Evolutionary conservation across 2,888 invertebrate genomes (phyloP), one percentile per base, ranked within the genome.

Genomic region (Stenurella melanura): DNA sequence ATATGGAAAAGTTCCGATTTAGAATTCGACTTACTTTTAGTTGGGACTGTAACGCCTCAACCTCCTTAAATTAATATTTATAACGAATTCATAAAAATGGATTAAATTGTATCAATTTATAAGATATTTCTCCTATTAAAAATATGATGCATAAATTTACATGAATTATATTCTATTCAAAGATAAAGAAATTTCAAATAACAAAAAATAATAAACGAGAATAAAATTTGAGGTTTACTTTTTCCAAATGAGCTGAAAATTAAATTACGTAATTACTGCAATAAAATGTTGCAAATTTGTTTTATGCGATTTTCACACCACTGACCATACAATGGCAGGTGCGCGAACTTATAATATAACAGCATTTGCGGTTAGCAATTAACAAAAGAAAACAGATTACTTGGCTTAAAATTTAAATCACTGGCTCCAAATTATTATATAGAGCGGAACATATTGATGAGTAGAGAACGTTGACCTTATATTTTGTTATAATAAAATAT

Each of bases 361-460:
- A 42, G 12, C 15, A 4, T 50, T 50, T 50, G 50, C 15, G 50
- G 50, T 50, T 50, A 50, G 50, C 15, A 50, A 50, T 50, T 15
- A n/a, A 50, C 50, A 15, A 50, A 50, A 15, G 50, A 50, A 50
- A 50, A 50, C 50, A n/a, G n/a, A 50, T 50, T 50, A 50, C 50
- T n/a, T 50, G n/a, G 50, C n/a, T n/a, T n/a, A 15, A n/a, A 50
- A 50, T 50, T 50, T 50, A 50, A 50, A 50, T 50, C n/a, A 50
- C 15, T 15, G 15, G 50, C 15, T 50, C n/a, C 50, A 15, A 50
- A 50, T 50, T n/a, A 50, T n/a, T n/a, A 50, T 50, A 15, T 50
- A 50, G 50, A 50, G 50, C 50, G 50, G 50, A 50, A 50, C 50
- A n/a, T 50, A 50, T 50, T 50, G 50, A 50, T 50, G 50, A 50